A percentile compares a stretch with the other conserved stretches of the same genome.
These are phyloP conservation scores for Coreius guichenoti DNA, from an alignment of 2,797 vertebrate species.

Conservation along the genomic window DNA sequence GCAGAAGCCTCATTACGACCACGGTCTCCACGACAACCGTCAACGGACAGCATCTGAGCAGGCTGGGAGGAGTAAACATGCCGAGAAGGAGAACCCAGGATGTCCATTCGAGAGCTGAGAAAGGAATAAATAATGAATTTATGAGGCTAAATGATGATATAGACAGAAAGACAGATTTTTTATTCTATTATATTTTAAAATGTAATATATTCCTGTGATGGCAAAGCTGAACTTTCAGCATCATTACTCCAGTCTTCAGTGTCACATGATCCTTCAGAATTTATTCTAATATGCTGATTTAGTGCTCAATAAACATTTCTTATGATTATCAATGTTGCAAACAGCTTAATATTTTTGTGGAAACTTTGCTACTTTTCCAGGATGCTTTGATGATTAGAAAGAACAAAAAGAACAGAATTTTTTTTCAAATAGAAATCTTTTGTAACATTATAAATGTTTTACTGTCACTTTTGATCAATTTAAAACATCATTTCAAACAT, in stretches of 20 bases:
- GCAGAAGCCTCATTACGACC: constrained; percentile 92
- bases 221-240: neutral
- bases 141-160: neutral
- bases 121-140: neutral
- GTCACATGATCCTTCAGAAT: neutral
- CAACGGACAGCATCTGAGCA: constrained; percentile 95
- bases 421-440: neutral
- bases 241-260: neutral
- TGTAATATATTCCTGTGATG: neutral
- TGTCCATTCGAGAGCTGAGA: constrained; percentile 91
- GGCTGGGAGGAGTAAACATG: constrained; percentile 96
- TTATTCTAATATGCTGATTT: neutral
- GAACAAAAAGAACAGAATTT: neutral
- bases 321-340: neutral
- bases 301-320: neutral
- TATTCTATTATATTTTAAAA: neutral
- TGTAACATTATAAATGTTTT: neutral
- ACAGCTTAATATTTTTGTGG: constrained; percentile 1
- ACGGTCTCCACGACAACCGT: constrained; percentile 86
- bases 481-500: too few species aligned
- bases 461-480: neutral
- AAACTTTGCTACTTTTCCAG: neutral
- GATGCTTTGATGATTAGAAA: neutral
- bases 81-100: constrained; percentile 91
- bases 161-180: neutral